Conservation (phyloP, 2,113 vertebrate species). For the Polyodon spathula region DNA sequence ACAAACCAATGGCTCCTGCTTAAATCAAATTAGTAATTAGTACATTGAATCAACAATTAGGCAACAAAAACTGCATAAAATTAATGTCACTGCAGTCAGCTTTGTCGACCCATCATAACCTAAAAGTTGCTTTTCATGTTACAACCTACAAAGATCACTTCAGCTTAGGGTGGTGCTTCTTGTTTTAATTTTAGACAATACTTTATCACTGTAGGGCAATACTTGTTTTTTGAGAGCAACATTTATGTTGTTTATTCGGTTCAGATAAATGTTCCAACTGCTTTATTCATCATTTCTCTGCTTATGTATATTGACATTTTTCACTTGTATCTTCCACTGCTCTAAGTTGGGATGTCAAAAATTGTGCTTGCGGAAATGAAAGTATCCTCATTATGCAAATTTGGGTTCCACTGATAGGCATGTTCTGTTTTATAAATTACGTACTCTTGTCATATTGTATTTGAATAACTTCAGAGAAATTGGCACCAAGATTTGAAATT, state of each 20-base stretch:
- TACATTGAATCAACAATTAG: constrained; percentile 74
- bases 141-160: constrained; percentile 40
- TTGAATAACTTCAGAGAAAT: constrained; percentile 86
- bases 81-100: constrained; percentile 66
- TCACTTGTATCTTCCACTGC: constrained; percentile 54
- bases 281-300: constrained; percentile 64
- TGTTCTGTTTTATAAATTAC: constrained; percentile 90
- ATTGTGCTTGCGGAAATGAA: constrained; percentile 77
- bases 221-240: constrained; percentile 49
- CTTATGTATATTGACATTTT: constrained; percentile 68
- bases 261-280: constrained; percentile 59
- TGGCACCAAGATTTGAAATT: constrained; percentile 86
- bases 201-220: constrained; percentile 44
- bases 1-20: constrained; percentile 59
- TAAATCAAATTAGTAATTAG: constrained; percentile 82
- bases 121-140: constrained; percentile 45
- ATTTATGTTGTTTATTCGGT: constrained; percentile 60
- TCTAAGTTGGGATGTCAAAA: constrained; percentile 78
- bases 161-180: constrained; percentile 46
- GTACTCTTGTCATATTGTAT: constrained; percentile 89
- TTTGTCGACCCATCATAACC: constrained; percentile 59
- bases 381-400: constrained; percentile 94
- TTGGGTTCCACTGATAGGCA: constrained; percentile 74
- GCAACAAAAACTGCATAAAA: constrained; percentile 69
- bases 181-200: constrained; percentile 47